Evolutionary conservation across 2,113 vertebrate genomes (phyloP).

Genomic region (Salvelinus namaycush): DNA sequence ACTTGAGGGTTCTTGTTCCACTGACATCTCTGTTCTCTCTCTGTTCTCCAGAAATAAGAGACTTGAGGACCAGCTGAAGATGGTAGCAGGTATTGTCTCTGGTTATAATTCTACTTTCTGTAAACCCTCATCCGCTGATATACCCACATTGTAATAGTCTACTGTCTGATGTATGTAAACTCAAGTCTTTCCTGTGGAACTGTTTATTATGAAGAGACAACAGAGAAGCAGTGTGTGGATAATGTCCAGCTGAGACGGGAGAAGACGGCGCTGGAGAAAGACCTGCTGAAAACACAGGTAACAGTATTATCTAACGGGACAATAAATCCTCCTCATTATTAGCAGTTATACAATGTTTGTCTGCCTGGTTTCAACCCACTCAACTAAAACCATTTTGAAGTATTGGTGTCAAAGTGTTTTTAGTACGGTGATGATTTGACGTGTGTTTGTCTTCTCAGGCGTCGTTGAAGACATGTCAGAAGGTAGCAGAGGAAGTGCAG

Average conservation of each 20-base stretch:
- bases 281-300: conserved; percentile 85
- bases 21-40: not conserved
- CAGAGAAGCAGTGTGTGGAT: conserved; percentile 76
- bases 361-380: not conserved
- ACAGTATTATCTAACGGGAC: not conserved
- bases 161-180: not conserved
- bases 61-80: conserved; percentile 82
- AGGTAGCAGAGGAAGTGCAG: conserved; percentile 76
- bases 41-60: conserved; percentile 78
- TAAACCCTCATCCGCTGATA: not conserved
- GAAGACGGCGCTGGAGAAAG: conserved; percentile 81
- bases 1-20: conserved; percentile 66
- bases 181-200: not conserved
- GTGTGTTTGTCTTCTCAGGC: conserved; percentile 62
- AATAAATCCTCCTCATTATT: no score
- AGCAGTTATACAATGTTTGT: no score
- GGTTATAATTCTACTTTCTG: not conserved
- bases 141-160: not conserved
- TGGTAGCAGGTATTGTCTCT: conserved; percentile 79
- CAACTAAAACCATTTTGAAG: no score
- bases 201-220: conserved; percentile 70
- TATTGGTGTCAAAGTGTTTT: no score
- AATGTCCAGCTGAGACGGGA: conserved; percentile 81
- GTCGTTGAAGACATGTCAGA: conserved; percentile 80
- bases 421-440: no score